Evolutionary conservation across 2,797 vertebrate species (phyloP), one percentile per base, ranked within the genome.

Genomic region (Characodon lateralis): DNA sequence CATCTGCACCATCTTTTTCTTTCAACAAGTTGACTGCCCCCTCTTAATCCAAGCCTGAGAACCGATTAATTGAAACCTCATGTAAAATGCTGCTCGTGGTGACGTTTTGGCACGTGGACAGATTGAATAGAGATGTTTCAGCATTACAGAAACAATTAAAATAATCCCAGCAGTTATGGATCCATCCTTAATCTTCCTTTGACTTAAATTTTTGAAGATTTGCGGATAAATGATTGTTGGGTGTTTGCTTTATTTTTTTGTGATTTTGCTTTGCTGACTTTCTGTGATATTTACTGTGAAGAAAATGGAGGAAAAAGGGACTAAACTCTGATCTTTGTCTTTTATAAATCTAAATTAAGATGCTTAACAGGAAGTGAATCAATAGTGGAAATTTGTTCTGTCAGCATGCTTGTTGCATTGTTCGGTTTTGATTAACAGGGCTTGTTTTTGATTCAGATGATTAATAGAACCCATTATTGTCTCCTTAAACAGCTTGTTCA

Each of bases 1-100:
- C 71, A 73, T 83, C 65, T 77, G 75, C 87, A 87, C 84, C 85
- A 88, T 85, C 70, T 80, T 88, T 46, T 72, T 80, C 77, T 83
- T 74, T 50, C 83, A 80, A 79, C 76, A 55, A 80, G 56, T 79
- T 76, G 74, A 72, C 73, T 84, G 78, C 82, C 79, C 59, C 80
- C 71, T 85, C 61, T 59, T 24, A 6, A n/a, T 72, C 71, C 83
- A 50, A 39, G 50, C 73, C 58, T 50, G 74, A 88, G 78, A 78
- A 58, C 78, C 22, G 50, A 69, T 82, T 73, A 5, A 26, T 28
- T 79, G 50, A 35, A 71, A 56, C 39, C 39, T 61, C 31, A 14
- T 50, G n/a, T 58, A 43, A 68, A 51, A 73, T 43, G 80, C 80
- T 86, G 83, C 81, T 68, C 26, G 65, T 72, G 48, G 75, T 72